Base-by-base conservation (phyloP, 2,888 invertebrate genomes). In the Beris morrisii region DNA sequence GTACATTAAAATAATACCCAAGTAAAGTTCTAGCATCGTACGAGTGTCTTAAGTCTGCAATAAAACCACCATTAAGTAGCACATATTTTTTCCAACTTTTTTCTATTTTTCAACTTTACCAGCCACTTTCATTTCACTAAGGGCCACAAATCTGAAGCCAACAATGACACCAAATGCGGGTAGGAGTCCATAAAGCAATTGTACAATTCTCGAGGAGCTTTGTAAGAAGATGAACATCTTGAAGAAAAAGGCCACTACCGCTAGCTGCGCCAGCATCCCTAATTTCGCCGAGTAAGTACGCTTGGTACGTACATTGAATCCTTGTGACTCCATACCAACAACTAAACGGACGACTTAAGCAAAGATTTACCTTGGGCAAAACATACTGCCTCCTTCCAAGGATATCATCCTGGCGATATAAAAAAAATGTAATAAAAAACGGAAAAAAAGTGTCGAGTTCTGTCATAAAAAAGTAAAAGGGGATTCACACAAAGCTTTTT, bases 401-500 rank as follows among this genome's bases (percentile, higher is more conserved):
- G 45, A 54, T 54, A 61, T 45, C 32, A 45, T 44, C 46, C 53
- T 5, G 13, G 46, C 12, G 52, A 22, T 50, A 38, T 55, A 31
- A 15, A 65, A 43, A 59, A 52, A 54, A 44, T 12, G 44, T 57
- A 32, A 38, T 50, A 61, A 50, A 52, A 61, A 61, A 52, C 13
- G 52, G 22, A 30, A 50, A 22, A 22, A 32, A 61, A 50, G 50
- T 52, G 61, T 52, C 61, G 52, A 61, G 13, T 50, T 61, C 32
- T 32, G 43, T 45, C 38, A 61, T 61, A 61, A 61, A 61, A 61
- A 32, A 50, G 31, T 44, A 45, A 64, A 64, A 59, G 58, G 67
- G 50, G 48, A 58, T 64, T 65, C 54, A 59, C 65, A 59, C 65
- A 59, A 50, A 48, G 58, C 22, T 30, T 67, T 67, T 64, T 67